These are phyloP conservation scores for Pseudolaguvia tuberculata DNA, from an alignment of 2,113 vertebrate genomes.

Conservation along the genomic window DNA sequence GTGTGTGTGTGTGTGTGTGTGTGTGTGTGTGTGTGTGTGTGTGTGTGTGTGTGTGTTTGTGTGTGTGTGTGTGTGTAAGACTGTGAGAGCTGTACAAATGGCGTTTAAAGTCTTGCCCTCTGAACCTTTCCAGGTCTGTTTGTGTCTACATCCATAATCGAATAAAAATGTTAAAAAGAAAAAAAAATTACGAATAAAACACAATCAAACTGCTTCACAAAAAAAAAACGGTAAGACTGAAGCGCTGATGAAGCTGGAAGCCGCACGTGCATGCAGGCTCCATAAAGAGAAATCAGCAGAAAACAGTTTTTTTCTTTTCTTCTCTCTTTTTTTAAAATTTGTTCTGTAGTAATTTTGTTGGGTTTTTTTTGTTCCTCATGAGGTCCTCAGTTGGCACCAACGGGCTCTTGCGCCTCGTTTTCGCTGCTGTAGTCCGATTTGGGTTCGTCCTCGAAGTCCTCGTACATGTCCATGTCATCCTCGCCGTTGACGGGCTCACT, in stretches of 20 bases:
- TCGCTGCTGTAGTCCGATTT: slow-evolving; percentile 99
- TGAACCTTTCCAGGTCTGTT: slow-evolving; percentile 84
- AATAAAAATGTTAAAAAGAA: slow-evolving; percentile 72
- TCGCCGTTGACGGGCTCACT: slow-evolving; percentile 86
- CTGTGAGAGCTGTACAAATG: slow-evolving; percentile 83
- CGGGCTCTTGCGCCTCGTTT: slow-evolving; percentile 90
- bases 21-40: slow-evolving; percentile 24
- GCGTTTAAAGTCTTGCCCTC: slow-evolving; percentile 92
- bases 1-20: slow-evolving; percentile 52
- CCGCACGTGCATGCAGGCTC: slow-evolving; percentile 96
- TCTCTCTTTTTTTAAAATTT: slow-evolving; percentile 36
- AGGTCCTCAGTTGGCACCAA: slow-evolving; percentile 88
- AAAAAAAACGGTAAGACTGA: slow-evolving; percentile 98
- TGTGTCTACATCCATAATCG: slow-evolving; percentile 71
- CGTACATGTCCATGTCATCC: slow-evolving; percentile 98
- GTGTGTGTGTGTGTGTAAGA: slow-evolving; percentile 70
- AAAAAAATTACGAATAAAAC: slow-evolving; percentile 49
- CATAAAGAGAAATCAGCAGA: slow-evolving; percentile 75
- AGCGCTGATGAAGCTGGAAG: slow-evolving; percentile 92
- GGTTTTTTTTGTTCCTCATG: slow-evolving; percentile 51
- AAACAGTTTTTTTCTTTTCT: slow-evolving; percentile 47
- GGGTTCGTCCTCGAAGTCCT: slow-evolving; percentile 97
- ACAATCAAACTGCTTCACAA: slow-evolving; percentile 92
- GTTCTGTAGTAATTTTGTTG: slow-evolving; percentile 44
- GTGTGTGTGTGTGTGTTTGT: slow-evolving; percentile 32